A percentile compares a stretch with the other conserved stretches of the same genome.
Evolutionary conservation across 2,113 vertebrate genomes (phyloP).

Genomic region (Carassius gibelio): DNA sequence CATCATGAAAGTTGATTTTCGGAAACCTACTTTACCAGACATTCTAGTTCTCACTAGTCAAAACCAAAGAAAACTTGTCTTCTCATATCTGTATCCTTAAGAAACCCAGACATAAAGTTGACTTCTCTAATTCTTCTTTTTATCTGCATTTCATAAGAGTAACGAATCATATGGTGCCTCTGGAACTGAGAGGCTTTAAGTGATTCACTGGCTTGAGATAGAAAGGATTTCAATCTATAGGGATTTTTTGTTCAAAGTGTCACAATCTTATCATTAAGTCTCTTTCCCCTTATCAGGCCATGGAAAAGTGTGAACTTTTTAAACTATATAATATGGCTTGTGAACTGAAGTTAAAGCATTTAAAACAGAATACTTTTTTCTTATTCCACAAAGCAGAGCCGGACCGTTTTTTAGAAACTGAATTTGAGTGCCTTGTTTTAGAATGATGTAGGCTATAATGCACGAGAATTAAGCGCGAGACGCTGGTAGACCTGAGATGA

Average conservation of each 20-base stretch:
- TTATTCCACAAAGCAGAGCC: not conserved
- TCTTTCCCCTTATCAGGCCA: not conserved
- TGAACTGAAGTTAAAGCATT: not conserved
- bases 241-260: not conserved
- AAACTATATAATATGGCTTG: not conserved
- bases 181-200: not conserved
- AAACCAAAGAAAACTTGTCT: not conserved
- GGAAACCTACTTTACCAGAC: not conserved
- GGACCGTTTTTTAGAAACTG: no score
- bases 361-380: not conserved
- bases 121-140: not conserved
- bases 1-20: not conserved
- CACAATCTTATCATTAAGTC: not conserved
- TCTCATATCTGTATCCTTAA: not conserved
- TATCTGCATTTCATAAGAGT: not conserved
- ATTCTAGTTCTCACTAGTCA: not conserved
- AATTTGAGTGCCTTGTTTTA: no score
- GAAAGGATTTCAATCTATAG: constrained; percentile 14
- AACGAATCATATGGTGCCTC: not conserved
- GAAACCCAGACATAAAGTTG: not conserved
- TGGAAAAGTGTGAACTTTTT: not conserved
- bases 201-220: constrained; percentile 6
- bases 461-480: no score
- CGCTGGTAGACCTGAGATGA: no score
- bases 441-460: no score